phyloP scores from a whole-genome alignment of 2,888 invertebrate species.

The Heliconius ethilla region DNA sequence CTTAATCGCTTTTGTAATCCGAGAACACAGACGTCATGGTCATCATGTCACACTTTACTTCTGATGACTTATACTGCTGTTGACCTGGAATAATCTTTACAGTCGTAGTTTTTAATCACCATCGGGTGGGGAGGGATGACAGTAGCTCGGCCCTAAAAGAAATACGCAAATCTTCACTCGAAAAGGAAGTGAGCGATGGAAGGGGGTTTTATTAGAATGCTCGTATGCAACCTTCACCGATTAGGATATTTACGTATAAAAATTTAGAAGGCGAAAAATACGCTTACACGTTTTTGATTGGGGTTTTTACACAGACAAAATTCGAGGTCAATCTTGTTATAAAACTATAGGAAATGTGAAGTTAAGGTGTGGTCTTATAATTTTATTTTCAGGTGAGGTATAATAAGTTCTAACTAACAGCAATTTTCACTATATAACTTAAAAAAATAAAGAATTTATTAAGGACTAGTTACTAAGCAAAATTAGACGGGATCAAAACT shows the following conservation, averaged over 20 bases:
- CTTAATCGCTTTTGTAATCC: background rate
- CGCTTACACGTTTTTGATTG: constrained; percentile 6
- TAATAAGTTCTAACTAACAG: background rate
- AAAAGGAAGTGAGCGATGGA: no score
- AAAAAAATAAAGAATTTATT: background rate
- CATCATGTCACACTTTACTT: background rate
- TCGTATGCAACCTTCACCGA: background rate
- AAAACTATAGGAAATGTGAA: background rate
- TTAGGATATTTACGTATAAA: background rate
- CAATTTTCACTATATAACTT: background rate
- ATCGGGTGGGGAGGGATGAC: no score
- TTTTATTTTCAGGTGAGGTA: background rate
- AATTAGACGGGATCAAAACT: background rate
- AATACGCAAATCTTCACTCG: no score
- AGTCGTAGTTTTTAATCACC: no score
- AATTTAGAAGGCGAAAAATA: background rate
- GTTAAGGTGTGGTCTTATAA: background rate
- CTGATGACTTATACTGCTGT: background rate
- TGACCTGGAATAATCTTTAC: no score
- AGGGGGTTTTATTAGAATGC: constrained; percentile 4
- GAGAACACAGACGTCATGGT: background rate
- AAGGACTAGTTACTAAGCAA: background rate
- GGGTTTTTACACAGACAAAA: background rate
- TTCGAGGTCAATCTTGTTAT: constrained; percentile 4
- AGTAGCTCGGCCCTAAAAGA: no score